Base-by-base conservation (phyloP, 2,113 vertebrate species). In the Asarcornis scutulata region DNA sequence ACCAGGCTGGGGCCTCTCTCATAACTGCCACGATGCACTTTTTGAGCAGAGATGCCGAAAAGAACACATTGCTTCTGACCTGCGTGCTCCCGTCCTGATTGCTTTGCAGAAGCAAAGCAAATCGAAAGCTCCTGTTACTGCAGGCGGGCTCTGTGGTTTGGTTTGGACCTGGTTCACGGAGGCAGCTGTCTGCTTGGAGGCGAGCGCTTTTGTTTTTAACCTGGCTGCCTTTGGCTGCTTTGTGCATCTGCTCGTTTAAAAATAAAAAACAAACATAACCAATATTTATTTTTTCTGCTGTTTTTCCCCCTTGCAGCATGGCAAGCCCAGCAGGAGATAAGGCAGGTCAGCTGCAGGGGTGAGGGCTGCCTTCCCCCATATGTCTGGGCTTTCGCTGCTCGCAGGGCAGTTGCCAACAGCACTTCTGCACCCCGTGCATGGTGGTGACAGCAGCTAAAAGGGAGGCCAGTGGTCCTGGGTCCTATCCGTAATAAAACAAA, bases 21-120 rank as follows among this genome's bases (percentile, higher is more conserved):
- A 0, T 44, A 69, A 76, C 66, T 76, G 42, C 60, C 71, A 17
- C 38, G 25, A 50, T 2, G 6, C 3, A 0, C 9, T 86, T 85
- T 17, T 17, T 23, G 11, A 31, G n/a, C n/a, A 55, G 29, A 17
- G 6, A 48, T 9, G 3, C 79, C 63, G 44, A 17, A 69, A 91
- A 69, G 58, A 66, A 25, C 1, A 0, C 2, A 0, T 62, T 75
- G 53, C 31, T 77, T 94, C 63, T 73, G 48, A 73, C 34, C 20
- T 32, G 2, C 40, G 0, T 11, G 4, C 17, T 73, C 7, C 13
- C 3, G 1, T 82, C 58, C 26, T 10, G 34, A 29, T 60, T 62
- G 7, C 66, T 92, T 89, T 95, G 64, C 48, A 21, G 18, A 72
- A 91, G 69, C 52, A 59, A 83, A 88, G 26, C 52, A 79, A 71